These are phyloP conservation scores for Hymenochirus boettgeri DNA, from an alignment of 2,113 vertebrate genomes.

Conservation along the genomic window DNA sequence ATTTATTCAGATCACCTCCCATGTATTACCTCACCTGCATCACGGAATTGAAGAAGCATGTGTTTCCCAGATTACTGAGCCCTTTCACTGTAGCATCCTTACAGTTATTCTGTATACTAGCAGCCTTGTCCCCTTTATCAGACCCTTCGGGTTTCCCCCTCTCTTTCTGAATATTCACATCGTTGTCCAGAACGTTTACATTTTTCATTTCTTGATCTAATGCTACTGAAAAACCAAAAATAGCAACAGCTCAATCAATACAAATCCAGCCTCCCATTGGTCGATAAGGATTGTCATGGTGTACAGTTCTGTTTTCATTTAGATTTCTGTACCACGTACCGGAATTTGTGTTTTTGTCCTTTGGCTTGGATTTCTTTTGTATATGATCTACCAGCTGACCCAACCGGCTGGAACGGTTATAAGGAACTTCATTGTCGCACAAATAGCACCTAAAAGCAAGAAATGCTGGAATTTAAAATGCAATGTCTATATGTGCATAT, in stretches of 20 bases:
- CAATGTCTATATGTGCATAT: too few species aligned
- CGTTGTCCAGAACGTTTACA: slow-evolving; percentile 65
- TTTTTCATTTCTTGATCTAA: slow-evolving; percentile 55
- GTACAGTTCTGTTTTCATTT: too few species aligned
- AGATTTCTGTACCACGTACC: slow-evolving; percentile 59
- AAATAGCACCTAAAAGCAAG: slow-evolving; percentile 79
- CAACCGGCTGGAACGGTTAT: slow-evolving; percentile 71
- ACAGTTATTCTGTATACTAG: slow-evolving; percentile 41
- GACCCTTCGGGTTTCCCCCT: slow-evolving; percentile 57
- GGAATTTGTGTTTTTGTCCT: slow-evolving; percentile 48
- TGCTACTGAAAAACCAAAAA: slow-evolving; percentile 30
- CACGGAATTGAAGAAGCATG: slow-evolving; percentile 95
- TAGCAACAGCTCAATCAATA: background rate
- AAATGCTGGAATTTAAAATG: too few species aligned
- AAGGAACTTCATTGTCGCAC: slow-evolving; percentile 82
- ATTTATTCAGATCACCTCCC: background rate
- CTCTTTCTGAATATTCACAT: slow-evolving; percentile 64
- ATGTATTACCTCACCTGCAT: slow-evolving; percentile 84
- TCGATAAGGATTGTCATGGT: too few species aligned
- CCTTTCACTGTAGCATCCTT: slow-evolving; percentile 73
- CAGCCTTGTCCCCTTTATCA: slow-evolving; percentile 54
- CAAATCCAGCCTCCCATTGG: too few species aligned
- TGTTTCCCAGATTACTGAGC: slow-evolving; percentile 94
- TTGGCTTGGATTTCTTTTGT: slow-evolving; percentile 73
- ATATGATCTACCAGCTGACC: slow-evolving; percentile 81